Evolutionary conservation across 2,888 invertebrate genomes (phyloP).

Genomic region (Drosophila villosipedis): DNA sequence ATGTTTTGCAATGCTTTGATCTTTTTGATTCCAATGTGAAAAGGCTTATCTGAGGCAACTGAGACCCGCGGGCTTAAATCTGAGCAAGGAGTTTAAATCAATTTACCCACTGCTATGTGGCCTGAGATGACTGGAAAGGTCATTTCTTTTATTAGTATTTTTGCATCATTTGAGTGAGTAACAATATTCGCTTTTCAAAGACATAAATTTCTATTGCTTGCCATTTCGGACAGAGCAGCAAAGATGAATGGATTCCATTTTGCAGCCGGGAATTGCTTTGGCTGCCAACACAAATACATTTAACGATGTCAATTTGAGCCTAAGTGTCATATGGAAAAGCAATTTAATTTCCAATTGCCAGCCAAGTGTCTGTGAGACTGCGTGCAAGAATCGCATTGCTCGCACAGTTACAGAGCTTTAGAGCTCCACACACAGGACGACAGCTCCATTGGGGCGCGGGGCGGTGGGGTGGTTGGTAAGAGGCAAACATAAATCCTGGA

Average conservation of each 20-base stretch:
- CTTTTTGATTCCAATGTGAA: conserved; percentile 3
- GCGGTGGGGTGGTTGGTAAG: background rate
- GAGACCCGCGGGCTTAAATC: conserved; percentile 4
- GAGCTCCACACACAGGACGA: background rate
- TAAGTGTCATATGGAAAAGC: conserved; percentile 69
- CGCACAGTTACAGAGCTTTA: background rate
- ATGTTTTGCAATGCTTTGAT: conserved; percentile 6
- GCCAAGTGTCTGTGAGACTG: conserved; percentile 22
- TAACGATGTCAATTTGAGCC: conserved; percentile 64
- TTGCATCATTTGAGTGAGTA: conserved; percentile 46
- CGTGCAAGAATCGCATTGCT: conserved; percentile 32
- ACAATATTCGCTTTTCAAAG: conserved; percentile 27
- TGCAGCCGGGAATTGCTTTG: conserved; percentile 46
- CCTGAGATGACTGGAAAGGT: background rate
- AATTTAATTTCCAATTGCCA: conserved; percentile 69
- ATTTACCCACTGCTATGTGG: conserved; percentile 14
- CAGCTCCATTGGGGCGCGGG: background rate
- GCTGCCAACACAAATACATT: conserved; percentile 54
- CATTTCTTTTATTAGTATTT: conserved; percentile 38
- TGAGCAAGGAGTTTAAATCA: conserved; percentile 19
- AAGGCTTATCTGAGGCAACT: conserved; percentile 34
- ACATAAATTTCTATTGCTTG: conserved; percentile 45
- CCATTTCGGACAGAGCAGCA: conserved; percentile 29
- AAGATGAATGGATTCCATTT: conserved; percentile 62
- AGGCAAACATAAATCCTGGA: conserved; percentile 52